Evolutionary conservation across 35 echinoderm and acorn worm species (phyloP), one percentile per base, ranked within the genome.

Genomic region (Heliocidaris tuberculata): DNA sequence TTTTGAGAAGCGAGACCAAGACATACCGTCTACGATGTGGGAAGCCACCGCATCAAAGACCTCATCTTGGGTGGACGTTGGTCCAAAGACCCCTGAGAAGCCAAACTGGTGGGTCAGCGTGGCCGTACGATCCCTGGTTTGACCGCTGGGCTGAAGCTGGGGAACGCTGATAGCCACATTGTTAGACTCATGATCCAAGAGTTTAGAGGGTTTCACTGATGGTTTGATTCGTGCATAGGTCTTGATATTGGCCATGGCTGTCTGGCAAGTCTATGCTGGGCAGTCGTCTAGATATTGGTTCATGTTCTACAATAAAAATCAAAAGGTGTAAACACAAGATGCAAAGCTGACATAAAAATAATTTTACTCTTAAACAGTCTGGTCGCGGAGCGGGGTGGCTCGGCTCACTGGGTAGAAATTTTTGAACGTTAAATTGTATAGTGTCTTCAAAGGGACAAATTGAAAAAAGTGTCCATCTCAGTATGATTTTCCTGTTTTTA

Each of bases 171-270:
- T 93, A 48, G 31, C 29, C 5, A 93, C 91, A 30, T 93, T 93
- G 91, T 47, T 93, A 59, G 91, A 48, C 50, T 93, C 91, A n/a
- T 93, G 48, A 59, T 93, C 91, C 91, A 93, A 48, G 30, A 11
- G 91, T 93, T 59, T 59, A 2, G 91, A 93, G 9, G 48, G 50
- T 30, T 93, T 93, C 4, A 2, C 48, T 13, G 91, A 27, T 15
- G 91, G 91, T 48, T 93, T 93, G 91, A 93, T 93, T 49, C 91
- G 47, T 59, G 91, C 91, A 59, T 93, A 93, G n/a, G 91, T 93
- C 50, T 93, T 93, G 12, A 93, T 93, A 11, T 54, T 49, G 11
- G 91, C 91, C 91, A 93, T n/a, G 21, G 27, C 7, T n/a, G 8
- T 78, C 2, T 78, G 4, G 27, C 10, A 9, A 15, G 15, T 10